A percentile compares a stretch with the other conserved stretches of the same genome.
Conservation (phyloP, 2,797 vertebrate genomes). For the Heterohyrax brucei region DNA sequence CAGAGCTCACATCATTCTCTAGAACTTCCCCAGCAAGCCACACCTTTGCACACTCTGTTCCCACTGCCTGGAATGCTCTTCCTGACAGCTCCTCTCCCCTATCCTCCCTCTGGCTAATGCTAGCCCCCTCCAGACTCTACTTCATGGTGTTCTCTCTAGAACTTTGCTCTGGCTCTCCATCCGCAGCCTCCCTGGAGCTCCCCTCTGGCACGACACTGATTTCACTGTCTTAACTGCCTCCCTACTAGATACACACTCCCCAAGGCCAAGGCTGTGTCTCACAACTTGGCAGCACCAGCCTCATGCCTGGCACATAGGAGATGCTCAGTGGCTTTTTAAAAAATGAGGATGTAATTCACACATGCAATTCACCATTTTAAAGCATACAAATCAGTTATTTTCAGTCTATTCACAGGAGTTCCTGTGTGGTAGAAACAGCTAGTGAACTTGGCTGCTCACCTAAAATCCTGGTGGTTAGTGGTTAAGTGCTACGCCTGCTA, state of each 20-base stretch:
- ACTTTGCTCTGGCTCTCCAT: neutral
- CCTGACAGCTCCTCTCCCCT: neutral
- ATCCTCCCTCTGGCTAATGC: neutral
- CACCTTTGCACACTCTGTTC: neutral
- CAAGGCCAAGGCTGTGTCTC: neutral
- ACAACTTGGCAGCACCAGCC: neutral
- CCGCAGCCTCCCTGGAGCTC: neutral
- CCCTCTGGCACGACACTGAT: neutral
- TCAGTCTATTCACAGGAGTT: neutral
- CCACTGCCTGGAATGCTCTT: neutral
- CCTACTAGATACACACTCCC: neutral
- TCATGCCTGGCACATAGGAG: neutral
- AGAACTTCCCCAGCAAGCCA: neutral
- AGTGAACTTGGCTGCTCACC: no score
- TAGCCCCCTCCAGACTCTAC: neutral
- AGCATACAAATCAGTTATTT: neutral
- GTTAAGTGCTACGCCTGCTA: no score
- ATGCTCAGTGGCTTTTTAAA: neutral
- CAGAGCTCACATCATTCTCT: neutral
- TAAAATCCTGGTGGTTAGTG: no score
- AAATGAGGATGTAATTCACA: no score
- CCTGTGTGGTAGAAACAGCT: no score
- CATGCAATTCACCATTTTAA: neutral
- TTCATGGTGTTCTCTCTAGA: neutral
- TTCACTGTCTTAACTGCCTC: neutral